Evolutionary conservation across 2,797 vertebrate species (phyloP).

Genomic region (Hippoglossus hippoglossus): DNA sequence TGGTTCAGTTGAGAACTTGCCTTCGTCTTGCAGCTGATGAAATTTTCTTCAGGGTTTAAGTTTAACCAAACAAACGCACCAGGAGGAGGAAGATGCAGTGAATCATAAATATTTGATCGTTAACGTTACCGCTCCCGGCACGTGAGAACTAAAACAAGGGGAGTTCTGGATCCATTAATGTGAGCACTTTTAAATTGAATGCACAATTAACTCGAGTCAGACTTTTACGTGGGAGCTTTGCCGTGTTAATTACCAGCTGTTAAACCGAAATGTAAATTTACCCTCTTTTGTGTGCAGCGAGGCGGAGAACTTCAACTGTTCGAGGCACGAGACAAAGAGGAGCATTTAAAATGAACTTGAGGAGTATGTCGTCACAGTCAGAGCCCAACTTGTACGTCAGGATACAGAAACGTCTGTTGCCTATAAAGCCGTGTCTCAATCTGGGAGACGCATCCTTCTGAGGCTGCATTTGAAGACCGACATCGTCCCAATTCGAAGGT

Average conservation of each 20-base stretch:
- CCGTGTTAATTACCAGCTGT: constrained; percentile 57
- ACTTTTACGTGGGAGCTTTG: constrained; percentile 32
- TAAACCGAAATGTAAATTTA: constrained; percentile 73
- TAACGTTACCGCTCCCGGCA: background rate
- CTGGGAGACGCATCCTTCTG: too few species aligned
- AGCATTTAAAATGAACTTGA: constrained; percentile 10
- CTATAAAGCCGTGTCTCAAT: too few species aligned
- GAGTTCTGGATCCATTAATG: constrained; percentile 20
- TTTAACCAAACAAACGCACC: constrained; percentile 12
- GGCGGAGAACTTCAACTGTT: constrained; percentile 24
- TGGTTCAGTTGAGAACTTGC: background rate
- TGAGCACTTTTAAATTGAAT: constrained; percentile 43
- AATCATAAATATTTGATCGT: constrained; percentile 10
- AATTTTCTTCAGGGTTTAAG: background rate
- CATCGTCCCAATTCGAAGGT: too few species aligned
- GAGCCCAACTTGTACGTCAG: too few species aligned
- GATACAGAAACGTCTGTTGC: too few species aligned
- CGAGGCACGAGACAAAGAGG: too few species aligned
- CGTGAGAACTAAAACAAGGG: constrained; percentile 1
- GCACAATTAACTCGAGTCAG: constrained; percentile 62
- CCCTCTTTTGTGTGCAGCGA: constrained; percentile 42
- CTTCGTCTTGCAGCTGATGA: constrained; percentile 9
- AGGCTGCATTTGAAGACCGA: too few species aligned
- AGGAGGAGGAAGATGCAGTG: background rate
- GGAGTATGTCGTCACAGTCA: background rate